These are phyloP conservation scores for Xenopus petersii DNA, from an alignment of 2,797 vertebrate species.

Conservation along the genomic window DNA sequence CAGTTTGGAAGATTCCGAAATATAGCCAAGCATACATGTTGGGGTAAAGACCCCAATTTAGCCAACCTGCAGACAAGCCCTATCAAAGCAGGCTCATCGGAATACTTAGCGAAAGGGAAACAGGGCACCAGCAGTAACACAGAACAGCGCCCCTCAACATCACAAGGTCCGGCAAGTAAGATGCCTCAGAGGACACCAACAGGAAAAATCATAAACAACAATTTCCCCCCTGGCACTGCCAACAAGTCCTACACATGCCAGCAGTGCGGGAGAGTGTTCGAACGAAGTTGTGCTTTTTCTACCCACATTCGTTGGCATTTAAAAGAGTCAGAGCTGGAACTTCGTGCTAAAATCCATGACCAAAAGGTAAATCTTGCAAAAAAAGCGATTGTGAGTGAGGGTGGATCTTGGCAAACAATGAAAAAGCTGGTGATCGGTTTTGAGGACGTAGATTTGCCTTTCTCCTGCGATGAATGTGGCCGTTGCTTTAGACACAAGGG, in stretches of 20 bases:
- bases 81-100: background rate
- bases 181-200: background rate
- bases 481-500: background rate
- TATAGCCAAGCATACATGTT: conserved; percentile 10
- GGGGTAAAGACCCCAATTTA: background rate
- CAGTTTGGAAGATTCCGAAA: conserved; percentile 5
- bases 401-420: background rate
- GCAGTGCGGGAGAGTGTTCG: conserved; percentile 44
- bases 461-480: conserved; percentile 4
- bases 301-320: conserved; percentile 48
- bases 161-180: background rate
- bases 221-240: background rate
- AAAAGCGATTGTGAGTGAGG: background rate
- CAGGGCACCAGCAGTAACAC: background rate
- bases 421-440: background rate
- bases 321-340: conserved; percentile 15
- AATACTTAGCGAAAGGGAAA: background rate
- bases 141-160: background rate
- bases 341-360: background rate
- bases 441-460: background rate
- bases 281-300: conserved; percentile 11
- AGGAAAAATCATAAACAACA: background rate
- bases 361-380: background rate
- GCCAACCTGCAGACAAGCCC: background rate
- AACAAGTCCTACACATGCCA: conserved; percentile 30